These are phyloP conservation scores for Grammomys dolichurus DNA, from an alignment of 2,113 vertebrate species.

Conservation along the genomic window DNA sequence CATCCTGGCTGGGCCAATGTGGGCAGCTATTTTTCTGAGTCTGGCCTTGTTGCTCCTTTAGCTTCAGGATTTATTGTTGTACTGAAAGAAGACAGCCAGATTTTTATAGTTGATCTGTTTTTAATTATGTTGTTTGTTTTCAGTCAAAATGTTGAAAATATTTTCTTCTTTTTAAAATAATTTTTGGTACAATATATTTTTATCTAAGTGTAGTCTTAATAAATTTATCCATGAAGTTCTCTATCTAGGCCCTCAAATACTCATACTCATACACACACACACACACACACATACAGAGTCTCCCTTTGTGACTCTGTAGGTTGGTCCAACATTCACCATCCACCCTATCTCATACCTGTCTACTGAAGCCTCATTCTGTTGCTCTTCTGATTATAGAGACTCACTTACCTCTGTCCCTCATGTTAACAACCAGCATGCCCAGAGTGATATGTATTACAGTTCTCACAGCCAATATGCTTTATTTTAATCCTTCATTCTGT, in stretches of 20 bases:
- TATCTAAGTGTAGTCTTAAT: not conserved
- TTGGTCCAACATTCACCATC: not conserved
- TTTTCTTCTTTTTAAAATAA: not conserved
- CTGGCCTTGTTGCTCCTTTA: accelerated
- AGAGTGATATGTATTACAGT: too few species aligned
- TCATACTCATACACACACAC: not conserved
- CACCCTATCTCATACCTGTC: accelerated
- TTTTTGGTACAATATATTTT: not conserved
- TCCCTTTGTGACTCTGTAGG: not conserved
- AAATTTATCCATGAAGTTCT: not conserved
- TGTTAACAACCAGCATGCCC: too few species aligned
- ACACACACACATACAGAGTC: not conserved
- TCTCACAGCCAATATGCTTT: not conserved
- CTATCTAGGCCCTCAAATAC: not conserved
- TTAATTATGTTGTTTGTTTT: constrained; percentile 2
- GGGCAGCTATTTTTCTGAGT: not conserved
- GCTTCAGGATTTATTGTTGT: too few species aligned
- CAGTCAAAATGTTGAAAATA: not conserved
- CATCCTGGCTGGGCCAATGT: accelerated
- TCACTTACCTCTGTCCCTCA: too few species aligned
- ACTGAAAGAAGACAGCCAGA: not conserved
- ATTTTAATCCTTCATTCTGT: not conserved
- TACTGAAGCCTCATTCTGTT: not conserved
- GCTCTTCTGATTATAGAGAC: not conserved
- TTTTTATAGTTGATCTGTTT: not conserved